Evolutionary conservation across 2,888 invertebrate species (phyloP), one percentile per base, ranked within the genome.

Genomic region (Anthoptus insignis): DNA sequence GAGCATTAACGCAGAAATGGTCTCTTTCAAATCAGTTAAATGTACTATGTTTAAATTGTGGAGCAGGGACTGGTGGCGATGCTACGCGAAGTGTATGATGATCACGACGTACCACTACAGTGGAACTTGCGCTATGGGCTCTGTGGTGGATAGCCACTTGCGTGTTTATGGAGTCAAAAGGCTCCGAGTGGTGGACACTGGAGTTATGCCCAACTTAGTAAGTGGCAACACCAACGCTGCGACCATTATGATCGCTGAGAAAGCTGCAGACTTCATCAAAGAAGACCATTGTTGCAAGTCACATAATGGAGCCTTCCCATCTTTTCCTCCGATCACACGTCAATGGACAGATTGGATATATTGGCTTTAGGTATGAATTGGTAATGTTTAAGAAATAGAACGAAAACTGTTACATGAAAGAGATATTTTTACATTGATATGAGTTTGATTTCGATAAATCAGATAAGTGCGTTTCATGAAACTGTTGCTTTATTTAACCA

Each of bases 1-100:
- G 56, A 73, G 52, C 3, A 65, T 79, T 3, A 72, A 69, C 11
- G 81, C 78, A 1, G 68, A 76, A 3, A 59, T 79, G 2, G 74
- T 79, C 4, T 76, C 79, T 59, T 45, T 74, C 0, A 94, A 95
- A 72, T 82, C 96, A n/a, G 16, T 16, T 84, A 94, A n/a, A 60
- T 47, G 27, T 75, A 74, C 42, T 14, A 22, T 0, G 58, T 24
- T 56, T 13, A 22, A 29, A 96, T 96, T 1, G 95, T 96, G 96
- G 96, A 0, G 87, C 96, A 1, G 91, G 93, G 24, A 95, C 0
- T 96, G 95, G 76, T 95, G 95, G 93, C 89, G 88, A 32, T 96
- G 96, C 73, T 88, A 94, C 76, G 85, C 91, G 0, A 82, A 91
- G 21, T 87, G 90, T 57, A 81, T 94, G 68, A 89, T 94, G 5